Evolutionary conservation across 53 echinoderm and acorn worm genomes (phyloP).

Genomic region (Patiria pectinifera): DNA sequence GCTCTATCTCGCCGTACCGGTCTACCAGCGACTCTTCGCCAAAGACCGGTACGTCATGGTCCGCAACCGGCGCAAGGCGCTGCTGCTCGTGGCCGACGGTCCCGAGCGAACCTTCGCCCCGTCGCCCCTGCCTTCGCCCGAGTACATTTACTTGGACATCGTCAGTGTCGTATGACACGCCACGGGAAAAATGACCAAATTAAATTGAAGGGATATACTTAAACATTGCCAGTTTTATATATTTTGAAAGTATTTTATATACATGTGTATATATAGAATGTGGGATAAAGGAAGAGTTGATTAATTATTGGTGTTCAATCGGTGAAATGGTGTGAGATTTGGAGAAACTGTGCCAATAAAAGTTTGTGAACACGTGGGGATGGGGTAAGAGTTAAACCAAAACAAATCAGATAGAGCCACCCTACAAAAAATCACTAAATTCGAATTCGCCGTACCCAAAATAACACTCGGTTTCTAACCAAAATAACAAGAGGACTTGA

Average conservation of each 20-base stretch:
- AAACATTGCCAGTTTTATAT: neutral
- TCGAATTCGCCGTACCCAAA: too few species aligned
- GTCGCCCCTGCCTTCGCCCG: conserved; percentile 25
- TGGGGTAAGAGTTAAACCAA: too few species aligned
- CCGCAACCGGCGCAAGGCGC: conserved; percentile 40
- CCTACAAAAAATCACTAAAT: too few species aligned
- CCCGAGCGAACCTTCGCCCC: conserved; percentile 42
- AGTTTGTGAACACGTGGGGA: too few species aligned
- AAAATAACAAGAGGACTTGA: too few species aligned
- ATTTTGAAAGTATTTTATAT: neutral
- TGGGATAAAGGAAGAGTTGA: too few species aligned
- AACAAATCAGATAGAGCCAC: too few species aligned
- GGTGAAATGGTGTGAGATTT: too few species aligned
- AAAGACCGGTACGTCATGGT: conserved; percentile 86
- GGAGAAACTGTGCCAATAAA: too few species aligned
- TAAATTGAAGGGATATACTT: neutral
- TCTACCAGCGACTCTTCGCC: conserved; percentile 85
- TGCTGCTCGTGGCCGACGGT: conserved; percentile 30
- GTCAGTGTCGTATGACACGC: conserved; percentile 55
- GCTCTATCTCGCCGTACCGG: conserved; percentile 71
- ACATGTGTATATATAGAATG: neutral
- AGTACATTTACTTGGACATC: conserved; percentile 49
- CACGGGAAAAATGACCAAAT: neutral
- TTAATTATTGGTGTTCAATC: too few species aligned
- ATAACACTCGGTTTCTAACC: too few species aligned